These are phyloP conservation scores for Eudasyphora cyanicolor DNA, from an alignment of 2,888 invertebrate genomes.

Conservation along the genomic window DNA sequence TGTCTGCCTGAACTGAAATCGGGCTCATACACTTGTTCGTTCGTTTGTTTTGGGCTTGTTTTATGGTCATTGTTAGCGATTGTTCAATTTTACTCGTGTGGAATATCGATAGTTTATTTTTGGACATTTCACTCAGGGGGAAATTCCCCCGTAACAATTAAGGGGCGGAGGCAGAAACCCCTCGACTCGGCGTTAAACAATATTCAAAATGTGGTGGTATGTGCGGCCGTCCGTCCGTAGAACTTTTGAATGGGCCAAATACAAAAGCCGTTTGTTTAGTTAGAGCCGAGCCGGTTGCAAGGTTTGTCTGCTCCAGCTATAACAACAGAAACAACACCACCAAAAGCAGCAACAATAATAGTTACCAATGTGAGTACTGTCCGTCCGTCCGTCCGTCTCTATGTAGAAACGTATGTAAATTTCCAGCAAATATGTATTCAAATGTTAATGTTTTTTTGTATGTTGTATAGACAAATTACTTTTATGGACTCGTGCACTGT, in stretches of 20 bases:
- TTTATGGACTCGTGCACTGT: conserved; percentile 14
- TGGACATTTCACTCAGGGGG: background rate
- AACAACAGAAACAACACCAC: background rate
- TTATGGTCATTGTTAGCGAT: conserved; percentile 33
- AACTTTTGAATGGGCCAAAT: background rate
- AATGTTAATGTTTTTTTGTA: conserved; percentile 42
- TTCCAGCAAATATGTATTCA: background rate
- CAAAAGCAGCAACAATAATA: background rate
- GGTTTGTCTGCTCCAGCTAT: background rate
- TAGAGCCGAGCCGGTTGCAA: conserved; percentile 15
- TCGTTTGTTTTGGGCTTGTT: conserved; percentile 25
- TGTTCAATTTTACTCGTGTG: conserved; percentile 25
- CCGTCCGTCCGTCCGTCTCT: no score
- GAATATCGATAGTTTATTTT: conserved; percentile 38
- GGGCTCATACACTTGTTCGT: conserved; percentile 36
- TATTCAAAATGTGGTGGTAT: background rate
- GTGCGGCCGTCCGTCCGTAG: background rate
- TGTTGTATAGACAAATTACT: conserved; percentile 48
- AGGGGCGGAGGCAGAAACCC: conserved; percentile 20
- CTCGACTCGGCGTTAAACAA: no score
- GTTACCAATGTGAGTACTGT: background rate
- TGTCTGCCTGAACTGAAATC: background rate
- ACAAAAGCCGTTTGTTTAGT: no score
- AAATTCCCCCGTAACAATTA: conserved; percentile 18
- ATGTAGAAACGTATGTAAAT: no score